These are phyloP conservation scores for Acinonyx jubatus DNA, from an alignment of 2,113 vertebrate species.

Conservation along the genomic window DNA sequence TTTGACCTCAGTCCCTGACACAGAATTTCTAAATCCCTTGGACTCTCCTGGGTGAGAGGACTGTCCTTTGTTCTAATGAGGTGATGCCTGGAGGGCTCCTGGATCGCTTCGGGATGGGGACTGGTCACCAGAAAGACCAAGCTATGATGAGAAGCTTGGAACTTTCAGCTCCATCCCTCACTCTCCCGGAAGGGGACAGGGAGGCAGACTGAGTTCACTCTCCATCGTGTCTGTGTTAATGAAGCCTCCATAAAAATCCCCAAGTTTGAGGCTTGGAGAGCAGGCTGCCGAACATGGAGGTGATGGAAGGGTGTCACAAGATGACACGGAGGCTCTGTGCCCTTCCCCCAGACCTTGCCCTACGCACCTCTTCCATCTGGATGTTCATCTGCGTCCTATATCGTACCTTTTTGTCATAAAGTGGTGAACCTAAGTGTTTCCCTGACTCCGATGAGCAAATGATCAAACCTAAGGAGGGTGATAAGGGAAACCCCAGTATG, in stretches of 20 bases:
- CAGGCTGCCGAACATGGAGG: no score
- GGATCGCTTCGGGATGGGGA: neutral
- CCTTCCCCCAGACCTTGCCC: no score
- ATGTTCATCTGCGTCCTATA: no score
- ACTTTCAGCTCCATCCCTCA: neutral
- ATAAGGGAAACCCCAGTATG: neutral
- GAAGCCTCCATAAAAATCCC: neutral
- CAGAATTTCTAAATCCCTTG: neutral
- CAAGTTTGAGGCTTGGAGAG: neutral
- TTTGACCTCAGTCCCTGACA: neutral
- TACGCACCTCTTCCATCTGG: no score
- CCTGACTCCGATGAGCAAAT: no score
- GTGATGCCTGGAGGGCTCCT: neutral
- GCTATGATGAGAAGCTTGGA: neutral
- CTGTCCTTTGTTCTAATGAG: neutral
- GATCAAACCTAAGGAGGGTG: neutral
- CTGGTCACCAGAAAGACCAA: no score
- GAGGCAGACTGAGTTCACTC: neutral
- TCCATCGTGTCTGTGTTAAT: neutral
- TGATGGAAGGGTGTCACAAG: no score
- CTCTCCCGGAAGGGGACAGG: neutral
- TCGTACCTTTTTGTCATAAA: no score
- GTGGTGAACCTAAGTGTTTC: no score
- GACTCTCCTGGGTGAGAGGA: neutral
- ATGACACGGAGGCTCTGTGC: no score